Conservation (phyloP, 2,113 vertebrate genomes). For the Brachionichthys hirsutus region DNA sequence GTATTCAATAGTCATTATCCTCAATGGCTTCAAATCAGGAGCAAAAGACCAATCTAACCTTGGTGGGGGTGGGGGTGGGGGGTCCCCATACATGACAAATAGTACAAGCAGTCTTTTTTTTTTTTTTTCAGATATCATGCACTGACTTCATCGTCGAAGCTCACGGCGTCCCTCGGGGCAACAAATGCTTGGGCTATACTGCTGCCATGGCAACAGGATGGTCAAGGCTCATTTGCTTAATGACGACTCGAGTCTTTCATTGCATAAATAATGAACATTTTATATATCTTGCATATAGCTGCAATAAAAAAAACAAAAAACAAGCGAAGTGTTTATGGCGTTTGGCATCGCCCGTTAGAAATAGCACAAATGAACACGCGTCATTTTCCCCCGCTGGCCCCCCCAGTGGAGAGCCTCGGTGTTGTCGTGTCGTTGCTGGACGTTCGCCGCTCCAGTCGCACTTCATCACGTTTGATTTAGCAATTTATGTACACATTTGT, state of each 20-base stretch:
- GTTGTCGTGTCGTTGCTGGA: background rate
- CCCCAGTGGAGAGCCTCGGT: slow-evolving; percentile 1
- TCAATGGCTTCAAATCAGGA: background rate
- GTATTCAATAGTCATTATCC: background rate
- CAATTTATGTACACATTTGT: background rate
- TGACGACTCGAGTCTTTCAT: slow-evolving; percentile 4
- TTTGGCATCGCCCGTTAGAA: slow-evolving; percentile 18
- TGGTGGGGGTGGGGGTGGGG: too few species aligned
- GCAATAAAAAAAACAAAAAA: background rate
- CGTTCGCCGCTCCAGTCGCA: slow-evolving; percentile 10
- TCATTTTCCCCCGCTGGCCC: background rate
- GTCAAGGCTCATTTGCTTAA: background rate
- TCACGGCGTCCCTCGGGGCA: slow-evolving; percentile 1
- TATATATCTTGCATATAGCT: slow-evolving; percentile 5
- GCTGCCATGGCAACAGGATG: background rate
- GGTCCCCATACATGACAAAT: too few species aligned
- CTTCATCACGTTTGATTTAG: background rate
- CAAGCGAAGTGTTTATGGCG: slow-evolving; percentile 29
- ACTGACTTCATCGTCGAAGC: background rate
- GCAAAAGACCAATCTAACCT: background rate
- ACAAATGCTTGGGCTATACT: background rate
- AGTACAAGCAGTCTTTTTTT: too few species aligned
- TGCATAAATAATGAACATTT: slow-evolving; percentile 7
- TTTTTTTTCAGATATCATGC: background rate
- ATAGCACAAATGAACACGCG: slow-evolving; percentile 30